Evolutionary conservation across 2,113 vertebrate species (phyloP), one percentile per base, ranked within the genome.

Genomic region (Odontophorus gujanensis): DNA sequence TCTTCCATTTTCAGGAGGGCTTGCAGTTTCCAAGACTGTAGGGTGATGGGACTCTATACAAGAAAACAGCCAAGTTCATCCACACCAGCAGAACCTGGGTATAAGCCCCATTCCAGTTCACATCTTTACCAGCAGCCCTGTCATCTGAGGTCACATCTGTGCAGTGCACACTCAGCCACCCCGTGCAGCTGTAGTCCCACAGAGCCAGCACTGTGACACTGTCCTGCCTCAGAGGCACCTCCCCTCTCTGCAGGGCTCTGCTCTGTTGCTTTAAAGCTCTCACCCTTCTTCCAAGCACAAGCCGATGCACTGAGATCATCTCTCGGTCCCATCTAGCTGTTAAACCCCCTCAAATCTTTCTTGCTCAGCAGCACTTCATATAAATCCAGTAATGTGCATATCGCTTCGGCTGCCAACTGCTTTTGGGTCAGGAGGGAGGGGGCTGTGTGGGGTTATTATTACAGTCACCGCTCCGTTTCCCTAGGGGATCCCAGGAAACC

Each of bases 261-360:
- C 34, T 45, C 83, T 92, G 93, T 59, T 66, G 28, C 93, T 96
- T 63, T 78, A 91, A 93, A 91, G 80, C 58, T 73, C 76, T 53
- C 6, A 7, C 86, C 88, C 79, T 73, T 32, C 57, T 48, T 58
- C 1, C 1, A 53, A 63, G 84, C 80, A 58, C 92, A 89, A 96
- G 95, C 96, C 96, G 48, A 95, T 90, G 95, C 78, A 90, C 97
- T 97, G 97, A 97, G 95, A 93, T 97, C 96, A 97, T 96, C 96
- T 65, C 94, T 91, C 26, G 5, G 91, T 95, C 95, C 87, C 81
- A 90, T 94, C 80, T 90, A 93, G 93, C 95, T 92, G 96, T 77
- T 96, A 97, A 97, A 95, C 91, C 95, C 89, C 88, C 93, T 96
- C 95, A 95, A 97, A 96, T 95, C 95, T 94, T 92, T 93, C 96